Conservation (phyloP, 2,888 invertebrate species). For the Eupithecia exiguata region DNA sequence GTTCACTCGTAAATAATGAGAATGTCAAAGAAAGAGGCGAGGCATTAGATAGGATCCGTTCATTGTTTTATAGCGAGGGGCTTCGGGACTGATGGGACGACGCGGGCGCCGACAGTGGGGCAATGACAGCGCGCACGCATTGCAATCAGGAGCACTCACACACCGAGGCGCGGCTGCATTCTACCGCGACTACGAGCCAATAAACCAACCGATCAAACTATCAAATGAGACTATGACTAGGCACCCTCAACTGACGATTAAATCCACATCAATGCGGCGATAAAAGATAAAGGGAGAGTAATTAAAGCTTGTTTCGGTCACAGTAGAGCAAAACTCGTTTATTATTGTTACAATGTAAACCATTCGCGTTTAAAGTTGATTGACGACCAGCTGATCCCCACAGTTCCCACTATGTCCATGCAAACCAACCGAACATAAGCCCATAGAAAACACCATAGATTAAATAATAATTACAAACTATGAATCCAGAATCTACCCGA, state of each 20-base stretch:
- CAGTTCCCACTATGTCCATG: slow-evolving; percentile 36
- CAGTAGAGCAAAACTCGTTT: background rate
- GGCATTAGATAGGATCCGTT: slow-evolving; percentile 67
- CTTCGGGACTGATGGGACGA: slow-evolving; percentile 36
- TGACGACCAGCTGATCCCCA: slow-evolving; percentile 33
- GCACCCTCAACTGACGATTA: background rate
- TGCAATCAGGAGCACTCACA: slow-evolving; percentile 64
- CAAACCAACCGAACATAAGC: slow-evolving; percentile 41
- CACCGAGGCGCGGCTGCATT: slow-evolving; percentile 40
- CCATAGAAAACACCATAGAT: slow-evolving; percentile 50
- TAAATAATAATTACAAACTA: slow-evolving; percentile 63
- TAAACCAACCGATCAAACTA: slow-evolving; percentile 27
- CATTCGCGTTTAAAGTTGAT: slow-evolving; percentile 18
- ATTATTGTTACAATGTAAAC: background rate
- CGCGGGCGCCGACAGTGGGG: slow-evolving; percentile 52
- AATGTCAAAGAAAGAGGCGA: slow-evolving; percentile 47
- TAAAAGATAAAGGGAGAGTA: background rate
- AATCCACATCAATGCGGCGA: slow-evolving; percentile 3
- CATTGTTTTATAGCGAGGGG: slow-evolving; percentile 71
- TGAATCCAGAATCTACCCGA: slow-evolving; percentile 67
- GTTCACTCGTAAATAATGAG: slow-evolving; percentile 22
- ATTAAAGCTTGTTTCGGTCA: background rate
- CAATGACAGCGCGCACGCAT: slow-evolving; percentile 75
- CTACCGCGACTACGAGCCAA: slow-evolving; percentile 31
- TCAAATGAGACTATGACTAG: slow-evolving; percentile 16